Evolutionary conservation across 1,140 invertebrate species (phyloP).

Genomic region (Zaprionus gabonicus): DNA sequence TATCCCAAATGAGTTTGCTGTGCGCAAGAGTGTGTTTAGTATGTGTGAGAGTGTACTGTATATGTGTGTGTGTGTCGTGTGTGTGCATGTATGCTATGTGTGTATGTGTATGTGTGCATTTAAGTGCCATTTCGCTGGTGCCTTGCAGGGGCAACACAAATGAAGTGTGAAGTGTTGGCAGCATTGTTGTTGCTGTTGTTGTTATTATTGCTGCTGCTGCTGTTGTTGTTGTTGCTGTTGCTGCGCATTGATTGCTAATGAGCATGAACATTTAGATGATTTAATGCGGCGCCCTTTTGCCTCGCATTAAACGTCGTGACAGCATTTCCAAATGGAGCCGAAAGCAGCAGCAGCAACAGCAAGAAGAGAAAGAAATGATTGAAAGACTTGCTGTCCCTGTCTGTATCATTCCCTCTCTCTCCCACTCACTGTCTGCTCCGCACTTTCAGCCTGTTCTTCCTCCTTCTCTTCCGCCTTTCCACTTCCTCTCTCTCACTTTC

Average conservation of each 20-base stretch:
- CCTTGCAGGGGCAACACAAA: constrained; percentile 48
- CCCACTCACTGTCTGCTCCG: neutral
- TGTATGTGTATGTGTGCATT: constrained; percentile 25
- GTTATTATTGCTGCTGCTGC: constrained; percentile 24
- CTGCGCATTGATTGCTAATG: constrained; percentile 81
- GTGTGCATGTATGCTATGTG: neutral
- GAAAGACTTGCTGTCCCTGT: constrained; percentile 11
- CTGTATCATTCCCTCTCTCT: neutral
- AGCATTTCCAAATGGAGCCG: constrained; percentile 51
- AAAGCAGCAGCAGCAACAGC: neutral
- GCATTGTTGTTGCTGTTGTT: constrained; percentile 46
- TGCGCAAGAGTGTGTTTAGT: neutral
- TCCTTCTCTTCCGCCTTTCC: too few relatives aligned
- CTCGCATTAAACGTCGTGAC: constrained; percentile 34
- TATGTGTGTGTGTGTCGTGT: constrained; percentile 11
- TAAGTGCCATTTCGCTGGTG: constrained; percentile 56
- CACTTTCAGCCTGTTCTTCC: too few relatives aligned
- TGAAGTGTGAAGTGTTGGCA: constrained; percentile 76
- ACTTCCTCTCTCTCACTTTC: neutral
- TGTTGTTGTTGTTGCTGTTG: constrained; percentile 48
- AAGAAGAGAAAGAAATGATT: constrained; percentile 2
- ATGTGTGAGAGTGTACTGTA: neutral
- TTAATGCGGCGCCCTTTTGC: constrained; percentile 57
- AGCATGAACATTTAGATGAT: constrained; percentile 78
- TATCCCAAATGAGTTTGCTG: neutral